phyloP scores from a whole-genome alignment of 2,888 invertebrate genomes.

The Apeira syringaria region DNA sequence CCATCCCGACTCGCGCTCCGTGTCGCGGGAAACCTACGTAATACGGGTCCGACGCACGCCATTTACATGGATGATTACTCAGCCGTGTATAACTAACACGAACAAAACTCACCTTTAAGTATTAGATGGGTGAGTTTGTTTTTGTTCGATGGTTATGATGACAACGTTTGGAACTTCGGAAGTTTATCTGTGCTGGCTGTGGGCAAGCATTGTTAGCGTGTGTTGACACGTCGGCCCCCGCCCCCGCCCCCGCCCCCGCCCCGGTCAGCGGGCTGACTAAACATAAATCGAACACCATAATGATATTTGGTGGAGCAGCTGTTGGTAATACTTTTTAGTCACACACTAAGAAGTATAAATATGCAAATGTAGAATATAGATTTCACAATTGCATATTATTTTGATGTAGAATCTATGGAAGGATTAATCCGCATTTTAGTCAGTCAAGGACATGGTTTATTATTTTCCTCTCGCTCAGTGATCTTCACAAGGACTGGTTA shows the following conservation, averaged over 20 bases:
- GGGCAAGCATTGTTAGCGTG: slow-evolving; percentile 60
- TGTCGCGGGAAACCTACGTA: slow-evolving; percentile 66
- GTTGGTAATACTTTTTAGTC: too few relatives aligned
- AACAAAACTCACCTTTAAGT: slow-evolving; percentile 42
- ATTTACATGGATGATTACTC: slow-evolving; percentile 78
- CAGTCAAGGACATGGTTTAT: too few relatives aligned
- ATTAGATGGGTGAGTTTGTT: slow-evolving; percentile 37
- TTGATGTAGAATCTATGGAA: too few relatives aligned
- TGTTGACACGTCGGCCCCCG: slow-evolving; percentile 57
- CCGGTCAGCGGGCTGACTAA: slow-evolving; percentile 32
- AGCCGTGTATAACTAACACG: slow-evolving; percentile 34
- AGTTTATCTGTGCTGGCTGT: slow-evolving; percentile 63
- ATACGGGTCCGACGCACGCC: slow-evolving; percentile 64
- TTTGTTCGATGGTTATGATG: slow-evolving; percentile 34
- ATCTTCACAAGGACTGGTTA: too few relatives aligned
- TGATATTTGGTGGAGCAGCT: slow-evolving; percentile 9
- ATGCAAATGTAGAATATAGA: too few relatives aligned
- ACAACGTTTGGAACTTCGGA: slow-evolving; percentile 50
- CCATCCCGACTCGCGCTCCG: slow-evolving; percentile 56
- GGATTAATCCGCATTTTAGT: too few relatives aligned
- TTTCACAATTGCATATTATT: too few relatives aligned
- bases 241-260: too few relatives aligned
- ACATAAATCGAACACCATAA: slow-evolving; percentile 42
- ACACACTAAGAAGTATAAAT: too few relatives aligned
- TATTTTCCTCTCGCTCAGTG: too few relatives aligned